These are phyloP conservation scores for Aphelocoma californica DNA, from an alignment of 2,797 vertebrate genomes.

Conservation along the genomic window DNA sequence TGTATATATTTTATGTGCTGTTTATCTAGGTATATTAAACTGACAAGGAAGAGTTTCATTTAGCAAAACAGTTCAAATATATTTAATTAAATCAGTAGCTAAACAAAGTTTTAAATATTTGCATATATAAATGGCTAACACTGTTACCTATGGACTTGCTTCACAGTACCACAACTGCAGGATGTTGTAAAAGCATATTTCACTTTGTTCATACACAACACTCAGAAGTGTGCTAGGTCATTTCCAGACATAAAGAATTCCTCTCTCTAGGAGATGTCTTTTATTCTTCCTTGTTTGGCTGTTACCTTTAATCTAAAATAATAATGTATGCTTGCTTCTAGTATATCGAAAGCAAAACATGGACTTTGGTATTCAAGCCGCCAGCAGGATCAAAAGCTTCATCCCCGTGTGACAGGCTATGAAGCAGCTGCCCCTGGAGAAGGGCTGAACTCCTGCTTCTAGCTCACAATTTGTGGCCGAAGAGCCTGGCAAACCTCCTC, in stretches of 20 bases:
- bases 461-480: neutral
- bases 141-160: neutral
- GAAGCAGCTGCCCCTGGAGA: neutral
- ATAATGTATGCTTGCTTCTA: neutral
- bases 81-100: neutral
- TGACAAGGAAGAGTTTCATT: neutral
- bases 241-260: neutral
- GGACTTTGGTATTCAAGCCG: neutral
- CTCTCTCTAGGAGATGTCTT: neutral
- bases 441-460: slow-evolving; percentile 32
- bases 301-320: slow-evolving; percentile 34
- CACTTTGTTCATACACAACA: neutral
- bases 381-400: slow-evolving; percentile 21
- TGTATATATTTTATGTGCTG: neutral
- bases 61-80: neutral
- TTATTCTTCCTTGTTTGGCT: neutral
- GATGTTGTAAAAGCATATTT: neutral
- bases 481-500: neutral
- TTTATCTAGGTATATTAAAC: neutral
- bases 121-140: neutral
- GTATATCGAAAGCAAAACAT: neutral
- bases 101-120: neutral
- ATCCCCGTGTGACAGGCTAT: neutral
- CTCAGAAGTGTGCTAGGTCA: neutral
- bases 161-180: neutral